Evolutionary conservation across 2,888 invertebrate species (phyloP).

Genomic region (Synanthedon andrenaeformis): DNA sequence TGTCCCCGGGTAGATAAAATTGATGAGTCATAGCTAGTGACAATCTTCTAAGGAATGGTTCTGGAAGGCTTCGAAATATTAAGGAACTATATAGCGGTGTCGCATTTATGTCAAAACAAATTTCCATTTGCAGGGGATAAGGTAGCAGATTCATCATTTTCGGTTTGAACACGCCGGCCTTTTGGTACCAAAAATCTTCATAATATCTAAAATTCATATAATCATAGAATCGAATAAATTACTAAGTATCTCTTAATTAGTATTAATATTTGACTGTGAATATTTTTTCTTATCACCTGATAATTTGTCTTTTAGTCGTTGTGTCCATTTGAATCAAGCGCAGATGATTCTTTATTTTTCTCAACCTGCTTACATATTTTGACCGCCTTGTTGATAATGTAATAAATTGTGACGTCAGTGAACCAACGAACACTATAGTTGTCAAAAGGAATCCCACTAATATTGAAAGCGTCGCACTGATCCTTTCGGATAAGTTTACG

Average conservation of each 20-base stretch:
- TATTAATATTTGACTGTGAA: not conserved
- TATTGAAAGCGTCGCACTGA: slow-evolving; percentile 43
- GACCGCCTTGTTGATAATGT: slow-evolving; percentile 58
- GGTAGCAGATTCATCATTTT: slow-evolving; percentile 51
- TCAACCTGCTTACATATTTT: slow-evolving; percentile 49
- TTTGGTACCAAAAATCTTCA: slow-evolving; percentile 64
- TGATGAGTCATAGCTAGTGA: slow-evolving; percentile 64
- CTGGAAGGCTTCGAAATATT: slow-evolving; percentile 62
- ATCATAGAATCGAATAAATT: too few species aligned
- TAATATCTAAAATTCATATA: slow-evolving; percentile 48
- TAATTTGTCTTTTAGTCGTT: slow-evolving; percentile 46
- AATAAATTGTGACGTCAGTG: slow-evolving; percentile 61
- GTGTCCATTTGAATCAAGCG: slow-evolving; percentile 49
- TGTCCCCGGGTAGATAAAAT: slow-evolving; percentile 64
- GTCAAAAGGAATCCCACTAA: slow-evolving; percentile 56
- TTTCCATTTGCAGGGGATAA: slow-evolving; percentile 61
- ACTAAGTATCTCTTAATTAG: not conserved
- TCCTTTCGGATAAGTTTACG: slow-evolving; percentile 47
- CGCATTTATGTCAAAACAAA: slow-evolving; percentile 63
- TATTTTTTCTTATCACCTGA: slow-evolving; percentile 29
- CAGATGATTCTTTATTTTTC: slow-evolving; percentile 55
- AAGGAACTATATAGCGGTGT: slow-evolving; percentile 61
- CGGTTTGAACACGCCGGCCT: slow-evolving; percentile 60
- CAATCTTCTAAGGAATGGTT: slow-evolving; percentile 62
- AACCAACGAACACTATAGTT: slow-evolving; percentile 63